These are phyloP conservation scores for Pteropus rufus DNA, from an alignment of 2,797 vertebrate genomes.

Conservation along the genomic window DNA sequence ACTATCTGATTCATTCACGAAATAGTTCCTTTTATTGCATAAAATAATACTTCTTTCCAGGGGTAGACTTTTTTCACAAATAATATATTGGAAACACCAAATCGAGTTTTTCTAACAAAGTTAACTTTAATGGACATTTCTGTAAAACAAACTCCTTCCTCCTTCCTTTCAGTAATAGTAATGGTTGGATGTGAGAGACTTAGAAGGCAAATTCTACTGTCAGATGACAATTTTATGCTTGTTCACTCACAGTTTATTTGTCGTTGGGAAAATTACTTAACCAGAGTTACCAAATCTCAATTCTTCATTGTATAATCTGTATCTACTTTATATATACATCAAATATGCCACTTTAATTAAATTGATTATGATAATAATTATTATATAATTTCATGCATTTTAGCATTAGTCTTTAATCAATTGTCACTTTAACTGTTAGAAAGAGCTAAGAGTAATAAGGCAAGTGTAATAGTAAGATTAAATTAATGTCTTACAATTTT, in stretches of 20 bases:
- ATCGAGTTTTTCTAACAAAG: background rate
- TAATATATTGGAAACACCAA: background rate
- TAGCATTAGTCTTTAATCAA: background rate
- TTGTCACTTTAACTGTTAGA: background rate
- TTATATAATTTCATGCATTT: background rate
- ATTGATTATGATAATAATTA: background rate
- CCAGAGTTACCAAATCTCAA: background rate
- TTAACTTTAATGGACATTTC: conserved; percentile 2
- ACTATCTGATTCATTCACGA: background rate
- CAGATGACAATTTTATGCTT: background rate
- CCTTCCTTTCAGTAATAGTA: background rate
- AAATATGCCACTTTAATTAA: background rate
- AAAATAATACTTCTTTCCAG: background rate
- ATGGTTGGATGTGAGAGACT: background rate
- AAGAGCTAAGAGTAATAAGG: background rate
- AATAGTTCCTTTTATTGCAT: background rate
- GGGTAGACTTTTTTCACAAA: background rate
- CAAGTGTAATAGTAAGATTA: background rate
- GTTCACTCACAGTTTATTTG: background rate
- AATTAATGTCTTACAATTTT: background rate
- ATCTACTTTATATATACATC: background rate
- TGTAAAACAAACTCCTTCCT: background rate
- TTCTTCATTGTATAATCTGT: background rate
- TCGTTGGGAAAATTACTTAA: background rate
- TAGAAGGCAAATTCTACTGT: background rate